These are phyloP conservation scores for Myotis brandtii DNA, from an alignment of 2,113 vertebrate species.

Conservation along the genomic window DNA sequence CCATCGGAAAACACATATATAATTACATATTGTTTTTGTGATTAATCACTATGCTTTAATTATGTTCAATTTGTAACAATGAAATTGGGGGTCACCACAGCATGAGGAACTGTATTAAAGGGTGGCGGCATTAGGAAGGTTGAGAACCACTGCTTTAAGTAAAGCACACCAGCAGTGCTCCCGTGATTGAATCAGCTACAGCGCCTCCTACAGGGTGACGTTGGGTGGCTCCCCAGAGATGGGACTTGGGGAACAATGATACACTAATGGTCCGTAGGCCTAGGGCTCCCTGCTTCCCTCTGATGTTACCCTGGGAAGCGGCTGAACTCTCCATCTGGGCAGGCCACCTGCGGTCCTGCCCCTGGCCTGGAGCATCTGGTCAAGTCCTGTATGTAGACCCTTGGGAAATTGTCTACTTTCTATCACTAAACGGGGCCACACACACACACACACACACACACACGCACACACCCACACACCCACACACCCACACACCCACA, in stretches of 20 bases:
- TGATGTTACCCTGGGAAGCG: neutral
- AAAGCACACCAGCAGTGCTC: rapidly evolving
- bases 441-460: no score
- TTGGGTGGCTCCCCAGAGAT: neutral
- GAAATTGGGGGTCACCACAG: no score
- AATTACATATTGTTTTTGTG: no score
- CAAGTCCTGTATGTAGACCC: neutral
- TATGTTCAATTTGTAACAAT: no score
- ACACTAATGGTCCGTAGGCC: neutral
- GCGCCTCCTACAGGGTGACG: neutral
- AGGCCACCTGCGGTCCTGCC: neutral
- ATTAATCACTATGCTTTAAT: no score
- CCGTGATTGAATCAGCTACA: neutral
- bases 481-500: no score
- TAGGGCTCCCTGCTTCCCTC: neutral
- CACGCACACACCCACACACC: no score
- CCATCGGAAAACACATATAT: no score
- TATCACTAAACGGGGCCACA: neutral
- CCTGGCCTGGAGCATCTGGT: neutral
- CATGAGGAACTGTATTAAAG: no score
- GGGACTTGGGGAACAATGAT: neutral
- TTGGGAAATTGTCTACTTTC: neutral
- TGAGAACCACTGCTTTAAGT: neutral
- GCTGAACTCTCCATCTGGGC: neutral
- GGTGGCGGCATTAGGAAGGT: no score